phyloP scores from a whole-genome alignment of 2,888 invertebrate genomes.

The Phortica okadai region DNA sequence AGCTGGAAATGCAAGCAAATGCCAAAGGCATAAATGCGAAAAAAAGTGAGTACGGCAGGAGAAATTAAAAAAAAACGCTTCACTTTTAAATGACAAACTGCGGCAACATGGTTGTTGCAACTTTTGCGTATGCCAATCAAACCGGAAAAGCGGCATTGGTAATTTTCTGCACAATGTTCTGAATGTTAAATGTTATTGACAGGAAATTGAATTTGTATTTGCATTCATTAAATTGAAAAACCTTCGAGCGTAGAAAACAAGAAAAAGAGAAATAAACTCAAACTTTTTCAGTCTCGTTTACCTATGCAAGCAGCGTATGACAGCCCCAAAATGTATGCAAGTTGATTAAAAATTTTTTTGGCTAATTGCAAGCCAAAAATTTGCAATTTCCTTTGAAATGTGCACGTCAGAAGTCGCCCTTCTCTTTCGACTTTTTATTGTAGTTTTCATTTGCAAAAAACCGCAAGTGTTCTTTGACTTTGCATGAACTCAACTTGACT shows the following conservation, averaged over 20 bases:
- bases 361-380: background rate
- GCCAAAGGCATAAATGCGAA: slow-evolving; percentile 61
- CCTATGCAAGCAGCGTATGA: background rate
- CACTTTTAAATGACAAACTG: slow-evolving; percentile 63
- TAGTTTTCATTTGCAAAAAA: background rate
- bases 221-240: slow-evolving; percentile 16
- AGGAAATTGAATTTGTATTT: slow-evolving; percentile 23
- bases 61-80: slow-evolving; percentile 48
- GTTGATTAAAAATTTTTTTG: background rate
- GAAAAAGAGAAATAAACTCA: background rate
- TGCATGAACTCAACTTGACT: background rate
- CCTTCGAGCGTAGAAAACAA: background rate
- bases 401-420: background rate
- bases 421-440: background rate
- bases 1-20: slow-evolving; percentile 53
- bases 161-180: background rate
- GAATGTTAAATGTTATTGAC: slow-evolving; percentile 14
- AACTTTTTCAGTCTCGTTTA: slow-evolving; percentile 30
- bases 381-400: background rate
- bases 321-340: background rate
- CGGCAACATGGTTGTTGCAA: background rate
- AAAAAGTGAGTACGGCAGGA: slow-evolving; percentile 22
- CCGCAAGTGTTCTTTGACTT: slow-evolving; percentile 14
- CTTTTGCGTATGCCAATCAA: background rate
- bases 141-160: background rate